Base-by-base conservation (phyloP, 2,113 vertebrate species). In the Rhinichthys klamathensis region DNA sequence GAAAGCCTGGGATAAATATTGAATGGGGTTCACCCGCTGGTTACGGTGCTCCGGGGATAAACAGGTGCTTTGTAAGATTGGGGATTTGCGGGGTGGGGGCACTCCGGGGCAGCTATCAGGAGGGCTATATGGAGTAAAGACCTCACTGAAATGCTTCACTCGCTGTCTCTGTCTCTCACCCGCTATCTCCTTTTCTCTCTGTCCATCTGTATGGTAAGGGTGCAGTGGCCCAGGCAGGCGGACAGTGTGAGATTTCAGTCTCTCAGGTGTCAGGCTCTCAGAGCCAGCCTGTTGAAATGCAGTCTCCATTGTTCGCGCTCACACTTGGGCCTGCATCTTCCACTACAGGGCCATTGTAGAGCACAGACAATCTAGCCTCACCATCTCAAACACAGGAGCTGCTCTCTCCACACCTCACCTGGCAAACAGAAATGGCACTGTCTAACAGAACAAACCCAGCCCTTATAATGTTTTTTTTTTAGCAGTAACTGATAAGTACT, bases 1-100 rank as follows among this genome's bases (percentile, higher is more conserved):
- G 96, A 98, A 98, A 98, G 97, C 96, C 97, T 90, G 96, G 96
- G 97, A 99, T 99, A 99, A 99, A 99, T 99, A 99, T 99, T 99
- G 97, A 98, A 98, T 97, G 41, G 97, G 95, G 97, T 99, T 99
- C 97, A 98, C 96, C 96, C 94, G 95, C 96, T 98, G 97, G 97
- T 99, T 96, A 98, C 97, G 96, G 96, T 70, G 94, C 92, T 92
- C 87, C 80, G 94, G 94, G 95, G 95, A 98, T 97, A 97, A 98
- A 97, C 97, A 97, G 97, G 95, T 97, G 97, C 97, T 97, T 97
- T 96, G 96, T 97, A 94, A 92, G 69, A 84, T 72, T 63, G 93
- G 93, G 93, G 94, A 93, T 95, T 94, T 85, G 69, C 44, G 32
- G 70, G 89, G 89, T 92, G 89, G 87, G 88, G 86, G 86, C 80